These are phyloP conservation scores for Mareca penelope DNA, from an alignment of 2,797 vertebrate genomes.

Conservation along the genomic window DNA sequence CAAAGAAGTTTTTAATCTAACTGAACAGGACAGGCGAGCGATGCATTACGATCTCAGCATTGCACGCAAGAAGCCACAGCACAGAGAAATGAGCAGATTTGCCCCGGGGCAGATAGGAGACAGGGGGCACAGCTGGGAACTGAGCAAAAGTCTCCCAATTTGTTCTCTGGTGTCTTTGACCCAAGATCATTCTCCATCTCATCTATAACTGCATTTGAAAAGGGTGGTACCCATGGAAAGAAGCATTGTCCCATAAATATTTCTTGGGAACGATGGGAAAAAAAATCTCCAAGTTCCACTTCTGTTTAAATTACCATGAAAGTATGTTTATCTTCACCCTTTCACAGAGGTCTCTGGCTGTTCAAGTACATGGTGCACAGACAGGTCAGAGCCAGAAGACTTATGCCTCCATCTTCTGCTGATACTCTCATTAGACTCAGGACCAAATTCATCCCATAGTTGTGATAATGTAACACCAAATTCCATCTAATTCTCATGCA, in stretches of 20 bases:
- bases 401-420: neutral
- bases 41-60: constrained; percentile 18
- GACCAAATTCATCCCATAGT: neutral
- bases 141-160: neutral
- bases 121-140: neutral
- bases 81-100: neutral
- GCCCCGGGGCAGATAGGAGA: constrained; percentile 11
- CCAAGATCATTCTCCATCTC: neutral
- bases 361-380: neutral
- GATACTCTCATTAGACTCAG: neutral
- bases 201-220: neutral
- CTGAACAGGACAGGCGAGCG: constrained; percentile 37
- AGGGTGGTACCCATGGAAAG: neutral
- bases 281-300: neutral
- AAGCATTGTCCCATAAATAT: neutral
- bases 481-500: neutral
- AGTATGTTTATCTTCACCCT: neutral
- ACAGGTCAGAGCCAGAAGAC: neutral
- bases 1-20: constrained; percentile 36
- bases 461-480: neutral
- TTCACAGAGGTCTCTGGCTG: neutral
- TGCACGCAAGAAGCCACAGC: neutral
- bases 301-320: neutral
- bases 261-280: neutral
- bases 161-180: neutral